A percentile compares a stretch with the other conserved stretches of the same genome.
Evolutionary conservation across 2,888 invertebrate genomes (phyloP).

Genomic region (Oligia latruncula): DNA sequence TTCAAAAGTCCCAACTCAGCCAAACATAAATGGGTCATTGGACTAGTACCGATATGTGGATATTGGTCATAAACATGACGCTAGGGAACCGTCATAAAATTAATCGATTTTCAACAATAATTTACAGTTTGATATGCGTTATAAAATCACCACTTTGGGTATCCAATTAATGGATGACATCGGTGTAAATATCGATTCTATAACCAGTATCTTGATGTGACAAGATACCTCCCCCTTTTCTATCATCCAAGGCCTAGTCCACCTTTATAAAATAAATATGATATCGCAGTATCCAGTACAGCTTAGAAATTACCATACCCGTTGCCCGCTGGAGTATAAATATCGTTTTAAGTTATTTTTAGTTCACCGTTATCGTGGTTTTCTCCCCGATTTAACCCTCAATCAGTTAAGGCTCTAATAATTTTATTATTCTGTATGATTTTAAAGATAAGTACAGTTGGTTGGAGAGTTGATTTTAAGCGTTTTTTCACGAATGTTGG

Average conservation of each 20-base stretch:
- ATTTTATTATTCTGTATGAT: constrained; percentile 26
- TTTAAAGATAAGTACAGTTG: background rate
- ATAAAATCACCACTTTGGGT: constrained; percentile 37
- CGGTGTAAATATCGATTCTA: constrained; percentile 5
- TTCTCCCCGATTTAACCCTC: constrained; percentile 49
- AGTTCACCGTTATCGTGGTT: constrained; percentile 58
- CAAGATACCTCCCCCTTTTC: constrained; percentile 35
- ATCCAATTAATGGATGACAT: constrained; percentile 20
- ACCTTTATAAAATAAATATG: constrained; percentile 55
- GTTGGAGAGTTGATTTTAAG: background rate
- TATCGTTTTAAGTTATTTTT: constrained; percentile 60
- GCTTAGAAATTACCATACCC: constrained; percentile 65
- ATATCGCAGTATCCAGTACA: constrained; percentile 49
- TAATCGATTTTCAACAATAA: constrained; percentile 36
- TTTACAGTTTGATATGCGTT: constrained; percentile 17
- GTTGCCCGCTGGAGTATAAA: constrained; percentile 54
- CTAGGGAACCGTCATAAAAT: constrained; percentile 24
- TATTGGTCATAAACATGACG: constrained; percentile 33
- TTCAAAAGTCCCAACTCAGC: background rate
- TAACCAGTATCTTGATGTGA: constrained; percentile 27
- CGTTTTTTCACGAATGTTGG: background rate
- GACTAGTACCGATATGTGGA: constrained; percentile 15
- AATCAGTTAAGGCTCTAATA: constrained; percentile 45
- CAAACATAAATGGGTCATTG: background rate
- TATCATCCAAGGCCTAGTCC: constrained; percentile 3